phyloP scores from a whole-genome alignment of 2,113 vertebrate species.

The Sapayoa aenigma region DNA sequence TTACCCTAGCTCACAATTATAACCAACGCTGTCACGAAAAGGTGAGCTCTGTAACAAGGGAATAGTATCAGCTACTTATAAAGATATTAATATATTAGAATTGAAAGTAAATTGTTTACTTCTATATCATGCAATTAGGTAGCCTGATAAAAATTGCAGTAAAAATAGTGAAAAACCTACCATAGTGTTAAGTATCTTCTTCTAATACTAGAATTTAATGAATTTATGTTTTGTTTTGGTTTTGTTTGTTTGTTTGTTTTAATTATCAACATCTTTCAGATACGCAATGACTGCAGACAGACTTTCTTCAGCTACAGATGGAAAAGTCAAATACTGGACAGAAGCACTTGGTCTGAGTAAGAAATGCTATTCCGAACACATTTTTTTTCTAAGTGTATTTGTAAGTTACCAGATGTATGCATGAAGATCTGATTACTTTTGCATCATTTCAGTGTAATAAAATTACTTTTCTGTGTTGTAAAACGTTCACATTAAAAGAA shows the following conservation, averaged over 20 bases:
- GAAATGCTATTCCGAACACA: background rate
- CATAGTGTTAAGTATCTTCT: background rate
- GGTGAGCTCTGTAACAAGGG: background rate
- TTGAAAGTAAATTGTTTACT: background rate
- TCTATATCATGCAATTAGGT: background rate
- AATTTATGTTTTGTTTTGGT: background rate
- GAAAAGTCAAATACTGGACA: background rate
- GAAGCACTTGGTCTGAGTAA: background rate
- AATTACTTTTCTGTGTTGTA: background rate
- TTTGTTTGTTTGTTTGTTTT: background rate
- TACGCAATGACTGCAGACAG: background rate
- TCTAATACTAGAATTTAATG: background rate
- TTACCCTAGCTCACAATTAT: background rate
- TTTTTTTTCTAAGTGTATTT: background rate
- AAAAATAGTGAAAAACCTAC: background rate
- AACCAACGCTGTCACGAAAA: background rate
- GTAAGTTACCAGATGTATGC: background rate
- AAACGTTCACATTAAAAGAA: background rate
- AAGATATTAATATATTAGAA: background rate
- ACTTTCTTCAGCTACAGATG: background rate
- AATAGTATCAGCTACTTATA: background rate
- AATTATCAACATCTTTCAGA: background rate
- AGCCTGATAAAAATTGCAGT: background rate
- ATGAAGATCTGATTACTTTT: background rate
- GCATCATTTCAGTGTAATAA: background rate